A percentile compares a stretch with the other conserved stretches of the same genome.
These are phyloP conservation scores for Trichopoda pennipes DNA, from an alignment of 2,888 invertebrate species.

Conservation along the genomic window DNA sequence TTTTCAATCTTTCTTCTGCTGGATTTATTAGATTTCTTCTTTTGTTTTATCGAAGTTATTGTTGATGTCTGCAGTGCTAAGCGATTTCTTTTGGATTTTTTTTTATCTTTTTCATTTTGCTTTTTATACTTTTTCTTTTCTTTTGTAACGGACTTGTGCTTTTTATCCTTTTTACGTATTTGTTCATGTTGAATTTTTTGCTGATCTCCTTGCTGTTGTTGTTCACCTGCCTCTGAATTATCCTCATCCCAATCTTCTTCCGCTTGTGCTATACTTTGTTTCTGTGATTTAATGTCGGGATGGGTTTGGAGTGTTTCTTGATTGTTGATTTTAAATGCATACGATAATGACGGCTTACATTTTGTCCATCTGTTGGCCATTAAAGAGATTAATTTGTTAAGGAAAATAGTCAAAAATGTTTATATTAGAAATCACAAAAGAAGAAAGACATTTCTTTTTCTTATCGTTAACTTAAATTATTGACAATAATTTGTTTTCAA, in stretches of 20 bases:
- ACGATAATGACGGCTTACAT: constrained; percentile 71
- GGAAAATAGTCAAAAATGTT: background rate
- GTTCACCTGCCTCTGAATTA: background rate
- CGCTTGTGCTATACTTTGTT: background rate
- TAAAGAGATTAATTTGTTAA: background rate
- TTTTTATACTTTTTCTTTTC: constrained; percentile 67
- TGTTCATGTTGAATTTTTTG: constrained; percentile 42
- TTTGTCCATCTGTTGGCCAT: constrained; percentile 69
- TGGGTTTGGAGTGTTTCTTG: constrained; percentile 28
- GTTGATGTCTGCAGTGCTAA: constrained; percentile 11
- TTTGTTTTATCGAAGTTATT: constrained; percentile 19
- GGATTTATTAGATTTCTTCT: constrained; percentile 60
- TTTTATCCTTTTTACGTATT: constrained; percentile 49
- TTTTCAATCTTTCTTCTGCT: constrained; percentile 69
- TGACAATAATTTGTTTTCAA: too few relatives aligned
- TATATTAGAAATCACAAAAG: too few relatives aligned
- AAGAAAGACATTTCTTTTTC: too few relatives aligned
- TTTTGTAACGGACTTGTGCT: constrained; percentile 51
- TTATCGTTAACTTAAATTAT: too few relatives aligned
- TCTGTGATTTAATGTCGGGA: constrained; percentile 21
- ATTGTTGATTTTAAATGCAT: constrained; percentile 67
- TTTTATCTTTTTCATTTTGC: constrained; percentile 46
- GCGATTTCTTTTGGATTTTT: constrained; percentile 56
- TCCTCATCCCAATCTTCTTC: constrained; percentile 43
- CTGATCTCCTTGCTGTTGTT: background rate